Conservation (phyloP, 1,140 invertebrate genomes). For the Sinonovacula constricta region DNA sequence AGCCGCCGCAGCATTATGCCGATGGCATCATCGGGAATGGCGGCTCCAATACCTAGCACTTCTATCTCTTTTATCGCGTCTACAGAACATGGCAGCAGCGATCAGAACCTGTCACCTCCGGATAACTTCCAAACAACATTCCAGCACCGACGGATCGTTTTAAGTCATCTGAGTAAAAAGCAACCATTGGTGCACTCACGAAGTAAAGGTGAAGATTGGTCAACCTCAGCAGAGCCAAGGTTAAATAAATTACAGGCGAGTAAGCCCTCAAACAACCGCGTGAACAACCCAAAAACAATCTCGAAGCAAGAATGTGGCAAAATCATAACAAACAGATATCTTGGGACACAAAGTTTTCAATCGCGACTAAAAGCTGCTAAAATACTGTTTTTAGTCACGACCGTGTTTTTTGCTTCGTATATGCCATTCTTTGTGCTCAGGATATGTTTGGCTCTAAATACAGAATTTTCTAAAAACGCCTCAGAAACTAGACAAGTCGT, state of each 20-base stretch:
- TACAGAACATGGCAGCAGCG: background rate
- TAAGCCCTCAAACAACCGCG: too few relatives aligned
- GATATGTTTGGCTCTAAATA: constrained; percentile 7
- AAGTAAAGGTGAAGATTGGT: background rate
- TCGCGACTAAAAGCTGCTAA: constrained; percentile 46
- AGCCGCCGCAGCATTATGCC: background rate
- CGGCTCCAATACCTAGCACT: background rate
- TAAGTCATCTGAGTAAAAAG: too few relatives aligned
- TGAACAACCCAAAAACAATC: background rate
- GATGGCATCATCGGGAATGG: constrained; percentile 28
- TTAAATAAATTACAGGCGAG: background rate
- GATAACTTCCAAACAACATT: background rate
- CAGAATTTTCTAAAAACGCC: constrained; percentile 1
- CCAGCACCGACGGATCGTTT: background rate
- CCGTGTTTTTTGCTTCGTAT: constrained; percentile 50
- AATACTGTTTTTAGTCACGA: constrained; percentile 45
- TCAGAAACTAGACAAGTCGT: constrained; percentile 11
- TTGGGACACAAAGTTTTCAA: background rate
- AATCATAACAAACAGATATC: background rate
- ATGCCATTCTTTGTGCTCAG: constrained; percentile 49
- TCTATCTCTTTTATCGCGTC: background rate
- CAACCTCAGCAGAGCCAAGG: background rate
- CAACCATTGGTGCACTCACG: too few relatives aligned
- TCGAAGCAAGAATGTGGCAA: background rate
- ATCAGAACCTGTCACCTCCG: background rate